phyloP scores from a whole-genome alignment of 2,797 vertebrate species.

The Coccyzus lansbergi region DNA sequence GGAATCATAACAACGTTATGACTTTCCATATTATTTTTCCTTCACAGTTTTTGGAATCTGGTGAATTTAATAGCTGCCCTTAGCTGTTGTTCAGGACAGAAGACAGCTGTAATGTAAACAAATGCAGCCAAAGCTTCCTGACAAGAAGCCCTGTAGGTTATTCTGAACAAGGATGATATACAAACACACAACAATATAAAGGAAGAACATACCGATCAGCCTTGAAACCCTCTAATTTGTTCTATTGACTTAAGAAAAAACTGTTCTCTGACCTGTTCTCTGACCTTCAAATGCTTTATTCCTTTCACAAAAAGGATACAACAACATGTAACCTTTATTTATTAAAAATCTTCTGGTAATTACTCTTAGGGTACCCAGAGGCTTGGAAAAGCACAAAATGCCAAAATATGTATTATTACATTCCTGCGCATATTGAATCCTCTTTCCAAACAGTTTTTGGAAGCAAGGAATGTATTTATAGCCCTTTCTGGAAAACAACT shows the following conservation, averaged over 20 bases:
- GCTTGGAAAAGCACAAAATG: constrained; percentile 21
- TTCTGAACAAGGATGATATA: not conserved
- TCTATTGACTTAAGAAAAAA: not conserved
- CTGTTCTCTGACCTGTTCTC: constrained; percentile 23
- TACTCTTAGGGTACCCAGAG: not conserved
- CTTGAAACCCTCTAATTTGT: not conserved
- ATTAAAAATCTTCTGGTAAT: constrained; percentile 30
- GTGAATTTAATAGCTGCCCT: not conserved
- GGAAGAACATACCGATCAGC: not conserved
- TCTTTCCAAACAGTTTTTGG: not conserved
- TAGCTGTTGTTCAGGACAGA: not conserved
- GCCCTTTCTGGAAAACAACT: not conserved
- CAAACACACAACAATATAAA: not conserved
- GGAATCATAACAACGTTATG: not conserved
- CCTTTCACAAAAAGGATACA: not conserved
- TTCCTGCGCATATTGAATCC: not conserved
- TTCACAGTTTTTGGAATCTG: not conserved
- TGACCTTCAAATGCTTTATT: constrained; percentile 38
- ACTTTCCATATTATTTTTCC: not conserved
- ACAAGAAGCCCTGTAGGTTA: not conserved
- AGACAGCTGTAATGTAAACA: not conserved
- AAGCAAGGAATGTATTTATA: not conserved
- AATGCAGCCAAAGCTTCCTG: not conserved
- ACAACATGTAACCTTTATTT: not conserved
- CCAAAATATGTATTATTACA: not conserved